phyloP scores from a whole-genome alignment of 2,888 invertebrate genomes.

The Empis stercorea region DNA sequence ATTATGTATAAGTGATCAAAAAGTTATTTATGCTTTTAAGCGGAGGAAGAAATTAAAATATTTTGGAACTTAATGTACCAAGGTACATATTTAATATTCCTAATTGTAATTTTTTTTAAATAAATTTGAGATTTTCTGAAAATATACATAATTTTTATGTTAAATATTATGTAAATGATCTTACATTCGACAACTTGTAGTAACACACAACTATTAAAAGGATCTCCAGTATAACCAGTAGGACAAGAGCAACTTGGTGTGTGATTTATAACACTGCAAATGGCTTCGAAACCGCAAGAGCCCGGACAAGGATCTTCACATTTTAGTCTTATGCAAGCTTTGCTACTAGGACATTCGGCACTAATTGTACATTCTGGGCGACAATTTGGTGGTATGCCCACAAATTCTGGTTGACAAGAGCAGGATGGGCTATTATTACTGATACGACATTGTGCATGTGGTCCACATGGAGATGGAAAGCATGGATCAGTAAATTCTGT shows the following conservation, averaged over 20 bases:
- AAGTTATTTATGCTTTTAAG: no score
- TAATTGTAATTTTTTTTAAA: no score
- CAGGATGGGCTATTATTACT: conserved; percentile 50
- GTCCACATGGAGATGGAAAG: conserved; percentile 56
- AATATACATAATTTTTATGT: background rate
- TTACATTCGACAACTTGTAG: conserved; percentile 27
- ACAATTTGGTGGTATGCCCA: conserved; percentile 60
- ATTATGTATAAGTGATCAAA: no score
- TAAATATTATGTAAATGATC: conserved; percentile 7
- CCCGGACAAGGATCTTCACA: conserved; percentile 63
- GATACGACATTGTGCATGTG: conserved; percentile 48
- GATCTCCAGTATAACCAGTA: conserved; percentile 44
- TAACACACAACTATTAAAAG: conserved; percentile 38
- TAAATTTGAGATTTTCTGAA: background rate
- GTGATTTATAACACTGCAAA: conserved; percentile 54
- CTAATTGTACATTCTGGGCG: conserved; percentile 60
- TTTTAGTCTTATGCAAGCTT: conserved; percentile 60
- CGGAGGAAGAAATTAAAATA: no score
- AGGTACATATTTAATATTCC: no score
- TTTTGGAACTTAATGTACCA: no score
- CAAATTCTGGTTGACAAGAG: conserved; percentile 49
- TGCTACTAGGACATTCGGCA: conserved; percentile 55
- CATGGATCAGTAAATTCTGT: conserved; percentile 45
- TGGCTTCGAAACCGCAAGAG: conserved; percentile 51
- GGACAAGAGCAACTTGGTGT: conserved; percentile 55